Conservation (phyloP, 2,888 invertebrate genomes). For the Bugulina stolonifera region DNA sequence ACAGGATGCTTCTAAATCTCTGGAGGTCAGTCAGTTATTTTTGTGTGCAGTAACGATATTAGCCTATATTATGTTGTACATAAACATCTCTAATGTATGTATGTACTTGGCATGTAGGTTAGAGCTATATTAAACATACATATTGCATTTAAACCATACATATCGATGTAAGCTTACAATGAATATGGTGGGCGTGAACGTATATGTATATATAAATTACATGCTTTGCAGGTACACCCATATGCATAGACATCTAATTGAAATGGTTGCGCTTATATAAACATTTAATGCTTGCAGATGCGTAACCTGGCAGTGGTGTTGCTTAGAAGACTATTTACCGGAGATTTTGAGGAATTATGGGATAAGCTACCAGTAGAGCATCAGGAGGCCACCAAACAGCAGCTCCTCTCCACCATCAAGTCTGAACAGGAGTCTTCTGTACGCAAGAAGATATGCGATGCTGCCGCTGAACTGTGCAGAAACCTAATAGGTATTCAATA, state of each 20-base stretch:
- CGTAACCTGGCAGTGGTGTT: constrained; percentile 91
- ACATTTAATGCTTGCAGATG: too few species aligned
- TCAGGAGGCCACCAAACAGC: constrained; percentile 77
- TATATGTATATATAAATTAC: too few species aligned
- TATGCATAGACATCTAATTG: too few species aligned
- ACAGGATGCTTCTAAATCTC: not conserved
- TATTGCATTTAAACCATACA: too few species aligned
- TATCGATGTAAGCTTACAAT: not conserved
- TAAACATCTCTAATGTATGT: too few species aligned
- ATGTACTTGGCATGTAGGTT: too few species aligned
- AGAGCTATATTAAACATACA: too few species aligned
- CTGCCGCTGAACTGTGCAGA: constrained; percentile 89
- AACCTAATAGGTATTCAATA: constrained; percentile 60
- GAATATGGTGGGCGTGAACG: too few species aligned
- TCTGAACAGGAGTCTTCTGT: constrained; percentile 68
- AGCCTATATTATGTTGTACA: too few species aligned
- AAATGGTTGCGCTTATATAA: too few species aligned
- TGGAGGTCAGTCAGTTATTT: not conserved
- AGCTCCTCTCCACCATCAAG: constrained; percentile 76
- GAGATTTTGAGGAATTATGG: constrained; percentile 85
- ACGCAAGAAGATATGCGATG: constrained; percentile 87
- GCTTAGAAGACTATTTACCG: constrained; percentile 74
- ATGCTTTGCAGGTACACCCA: too few species aligned
- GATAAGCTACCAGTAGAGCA: constrained; percentile 78
- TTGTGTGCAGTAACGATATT: too few species aligned